Percentiles rank a stretch among this genome's conserved stretches.
Conservation (phyloP, 2,113 vertebrate species). For the Amblyopsis rosae region DNA sequence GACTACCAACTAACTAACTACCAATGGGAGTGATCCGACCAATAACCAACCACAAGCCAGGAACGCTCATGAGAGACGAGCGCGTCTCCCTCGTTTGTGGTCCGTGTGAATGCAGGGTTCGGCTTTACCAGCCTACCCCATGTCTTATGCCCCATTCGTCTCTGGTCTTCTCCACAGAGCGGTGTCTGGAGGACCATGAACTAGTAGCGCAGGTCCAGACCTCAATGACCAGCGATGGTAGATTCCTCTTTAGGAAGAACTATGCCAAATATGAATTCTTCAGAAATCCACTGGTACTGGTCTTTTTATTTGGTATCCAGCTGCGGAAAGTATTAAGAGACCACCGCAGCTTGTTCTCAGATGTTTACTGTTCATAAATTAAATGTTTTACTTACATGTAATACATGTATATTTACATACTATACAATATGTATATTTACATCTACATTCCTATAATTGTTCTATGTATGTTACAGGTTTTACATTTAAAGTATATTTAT, state of each 20-base stretch:
- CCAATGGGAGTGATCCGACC: no score
- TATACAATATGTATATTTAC: background rate
- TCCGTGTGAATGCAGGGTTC: background rate
- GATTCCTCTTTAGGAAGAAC: slow-evolving; percentile 98
- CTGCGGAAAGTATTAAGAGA: no score
- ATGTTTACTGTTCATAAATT: background rate
- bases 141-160: background rate
- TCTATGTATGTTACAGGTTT: no score
- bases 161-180: slow-evolving; percentile 74
- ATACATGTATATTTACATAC: no score
- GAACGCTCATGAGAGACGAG: no score
- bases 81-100: no score
- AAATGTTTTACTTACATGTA: no score
- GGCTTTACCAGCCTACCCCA: slow-evolving; percentile 1
- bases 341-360: no score
- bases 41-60: no score
- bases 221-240: slow-evolving; percentile 90
- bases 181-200: slow-evolving; percentile 96
- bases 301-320: slow-evolving; percentile 5
- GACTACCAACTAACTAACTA: no score
- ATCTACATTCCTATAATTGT: slow-evolving; percentile 1
- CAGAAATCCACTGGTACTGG: slow-evolving; percentile 88
- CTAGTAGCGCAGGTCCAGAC: slow-evolving; percentile 90
- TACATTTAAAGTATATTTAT: no score
- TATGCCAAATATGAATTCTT: slow-evolving; percentile 99